A percentile compares a stretch with the other conserved stretches of the same genome.
Conservation (phyloP, 1,140 invertebrate species). For the Zaprionus ornatus region DNA sequence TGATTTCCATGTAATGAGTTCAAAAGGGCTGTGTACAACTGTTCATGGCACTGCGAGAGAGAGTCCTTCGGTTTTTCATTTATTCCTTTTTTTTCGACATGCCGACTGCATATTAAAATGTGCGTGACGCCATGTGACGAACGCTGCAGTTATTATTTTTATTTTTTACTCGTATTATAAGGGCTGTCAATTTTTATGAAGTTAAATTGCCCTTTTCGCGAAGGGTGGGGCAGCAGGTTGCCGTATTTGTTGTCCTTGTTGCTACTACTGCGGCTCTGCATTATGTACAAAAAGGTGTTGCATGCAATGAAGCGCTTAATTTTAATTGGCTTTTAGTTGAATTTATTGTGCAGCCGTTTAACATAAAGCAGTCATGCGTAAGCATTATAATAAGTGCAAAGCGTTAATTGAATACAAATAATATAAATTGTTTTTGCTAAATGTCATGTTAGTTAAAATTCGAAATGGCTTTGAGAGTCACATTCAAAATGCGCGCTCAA, state of each 20-base stretch:
- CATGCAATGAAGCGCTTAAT: constrained; percentile 71
- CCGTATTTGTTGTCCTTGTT: neutral
- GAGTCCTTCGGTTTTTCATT: constrained; percentile 31
- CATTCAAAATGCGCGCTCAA: constrained; percentile 19
- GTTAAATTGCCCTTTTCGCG: constrained; percentile 57
- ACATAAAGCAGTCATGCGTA: constrained; percentile 25
- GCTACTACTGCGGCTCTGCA: neutral
- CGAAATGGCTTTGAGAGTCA: neutral
- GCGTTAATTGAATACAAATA: neutral
- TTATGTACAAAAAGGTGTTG: constrained; percentile 47
- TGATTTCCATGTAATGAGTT: constrained; percentile 78
- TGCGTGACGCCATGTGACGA: constrained; percentile 67
- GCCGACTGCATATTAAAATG: constrained; percentile 79
- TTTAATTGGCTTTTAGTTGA: constrained; percentile 70
- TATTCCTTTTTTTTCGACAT: constrained; percentile 41
- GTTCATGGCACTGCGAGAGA: constrained; percentile 2
- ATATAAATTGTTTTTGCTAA: neutral
- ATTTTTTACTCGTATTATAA: constrained; percentile 22
- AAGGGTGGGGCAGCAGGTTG: neutral
- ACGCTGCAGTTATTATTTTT: constrained; percentile 27
- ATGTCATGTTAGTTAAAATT: neutral
- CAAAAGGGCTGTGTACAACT: constrained; percentile 51
- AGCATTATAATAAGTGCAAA: neutral
- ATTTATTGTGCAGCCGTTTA: constrained; percentile 25
- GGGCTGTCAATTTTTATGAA: constrained; percentile 80